Percentiles rank a stretch among this genome's conserved stretches.
phyloP scores from a whole-genome alignment of 1,140 invertebrate genomes.

The Eumaeus atala region DNA sequence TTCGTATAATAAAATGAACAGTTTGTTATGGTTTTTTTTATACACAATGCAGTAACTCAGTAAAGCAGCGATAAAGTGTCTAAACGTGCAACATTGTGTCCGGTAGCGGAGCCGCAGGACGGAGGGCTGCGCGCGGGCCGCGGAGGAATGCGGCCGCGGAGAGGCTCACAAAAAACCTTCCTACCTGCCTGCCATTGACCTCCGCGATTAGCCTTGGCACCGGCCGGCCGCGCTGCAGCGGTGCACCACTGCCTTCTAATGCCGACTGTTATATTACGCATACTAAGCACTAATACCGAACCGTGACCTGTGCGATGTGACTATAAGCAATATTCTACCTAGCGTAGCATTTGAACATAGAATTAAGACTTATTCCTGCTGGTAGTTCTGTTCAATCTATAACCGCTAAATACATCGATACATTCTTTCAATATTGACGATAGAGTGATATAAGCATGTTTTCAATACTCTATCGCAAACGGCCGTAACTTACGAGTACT shows the following conservation, averaged over 20 bases:
- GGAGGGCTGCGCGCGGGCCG: constrained; percentile 21
- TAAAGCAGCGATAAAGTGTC: neutral
- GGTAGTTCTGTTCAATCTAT: no score
- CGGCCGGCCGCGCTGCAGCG: constrained; percentile 36
- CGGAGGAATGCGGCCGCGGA: constrained; percentile 37
- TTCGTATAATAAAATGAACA: no score
- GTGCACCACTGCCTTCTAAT: constrained; percentile 40
- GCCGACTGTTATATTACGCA: constrained; percentile 10
- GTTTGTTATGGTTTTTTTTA: neutral
- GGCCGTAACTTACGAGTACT: no score
- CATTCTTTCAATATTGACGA: no score
- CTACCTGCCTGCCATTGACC: constrained; percentile 67
- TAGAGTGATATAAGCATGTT: no score
- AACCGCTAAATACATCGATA: no score
- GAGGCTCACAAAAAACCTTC: constrained; percentile 48
- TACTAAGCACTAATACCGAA: no score
- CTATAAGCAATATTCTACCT: no score
- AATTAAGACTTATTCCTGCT: no score
- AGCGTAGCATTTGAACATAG: no score
- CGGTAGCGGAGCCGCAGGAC: constrained; percentile 31
- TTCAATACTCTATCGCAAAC: no score
- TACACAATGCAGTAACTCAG: constrained; percentile 2
- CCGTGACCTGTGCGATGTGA: no score
- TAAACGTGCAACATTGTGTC: constrained; percentile 40
- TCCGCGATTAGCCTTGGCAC: constrained; percentile 42